Base-by-base conservation (phyloP, 2,888 invertebrate genomes). In the Dasypolia templi region DNA sequence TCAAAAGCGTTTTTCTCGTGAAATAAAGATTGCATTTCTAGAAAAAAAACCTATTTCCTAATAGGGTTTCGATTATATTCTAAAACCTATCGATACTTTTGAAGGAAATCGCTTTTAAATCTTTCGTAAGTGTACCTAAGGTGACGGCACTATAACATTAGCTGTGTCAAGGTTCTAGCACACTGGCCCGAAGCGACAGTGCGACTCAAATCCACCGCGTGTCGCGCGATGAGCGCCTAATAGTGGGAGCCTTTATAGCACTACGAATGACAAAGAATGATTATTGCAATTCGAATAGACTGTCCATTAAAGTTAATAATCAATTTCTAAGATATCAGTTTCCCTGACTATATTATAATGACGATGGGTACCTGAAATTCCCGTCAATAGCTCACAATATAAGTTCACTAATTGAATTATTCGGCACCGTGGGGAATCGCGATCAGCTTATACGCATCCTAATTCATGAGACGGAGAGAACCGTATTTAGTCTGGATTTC, bases 331-430 rank as follows among this genome's bases (percentile, higher is more conserved):
- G 49, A 29, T 14, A 53, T 35, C 17, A 2, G 0, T 32, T 49
- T 44, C 32, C 12, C 17, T 9, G 4, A 42, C 46, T 17, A 19
- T 22, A 56, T n/a, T 22, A 56, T n/a, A 68, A 65, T 19, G 44
- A 44, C 44, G 74, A 32, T 26, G 32, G 5, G 22, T 46, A 29
- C 7, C 59, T 66, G 6, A 62, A 59, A 78, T 70, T 55, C 12
- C 56, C 64, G 51, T 71, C 67, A 63, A 68, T 71, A 51, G 29
- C 61, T 66, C 29, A 51, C 56, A 42, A 64, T 78, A 65, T 56
- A 79, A 75, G 66, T 75, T 72, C 29, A 46, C 49, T 74, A 70
- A 84, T 85, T 77, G 46, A 74, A 75, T 85, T 74, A 83, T 68
- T 70, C 56, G 42, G 22, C 53, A 35, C 56, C 66, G 19, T n/a